These are phyloP conservation scores for Acromyrmex heyeri DNA, from an alignment of 1,140 invertebrate genomes.

Conservation along the genomic window DNA sequence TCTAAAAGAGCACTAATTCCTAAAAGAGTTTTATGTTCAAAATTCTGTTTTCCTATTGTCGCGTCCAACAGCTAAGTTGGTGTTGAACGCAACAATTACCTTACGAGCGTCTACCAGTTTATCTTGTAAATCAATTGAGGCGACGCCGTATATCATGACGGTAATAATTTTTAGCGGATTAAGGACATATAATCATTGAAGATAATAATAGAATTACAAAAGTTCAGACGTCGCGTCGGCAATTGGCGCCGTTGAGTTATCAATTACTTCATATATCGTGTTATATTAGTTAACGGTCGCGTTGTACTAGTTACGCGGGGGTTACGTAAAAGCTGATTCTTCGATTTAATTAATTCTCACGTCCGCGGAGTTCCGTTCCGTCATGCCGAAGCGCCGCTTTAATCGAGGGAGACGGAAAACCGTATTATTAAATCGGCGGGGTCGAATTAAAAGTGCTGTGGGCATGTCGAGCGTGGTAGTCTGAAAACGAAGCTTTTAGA, in stretches of 20 bases:
- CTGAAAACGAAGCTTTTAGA: constrained; percentile 72
- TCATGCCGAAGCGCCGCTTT: neutral
- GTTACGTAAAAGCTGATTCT: constrained; percentile 45
- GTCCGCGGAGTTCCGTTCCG: neutral
- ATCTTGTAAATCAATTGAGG: constrained; percentile 1
- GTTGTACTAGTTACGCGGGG: constrained; percentile 13
- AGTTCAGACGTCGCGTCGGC: neutral
- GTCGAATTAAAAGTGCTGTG: constrained; percentile 58
- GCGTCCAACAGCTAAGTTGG: neutral
- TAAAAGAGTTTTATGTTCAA: neutral
- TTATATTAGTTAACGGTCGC: neutral
- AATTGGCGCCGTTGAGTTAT: neutral
- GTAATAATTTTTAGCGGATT: neutral
- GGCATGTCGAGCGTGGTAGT: constrained; percentile 9
- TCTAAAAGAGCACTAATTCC: neutral
- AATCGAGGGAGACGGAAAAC: constrained; percentile 53
- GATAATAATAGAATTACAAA: neutral
- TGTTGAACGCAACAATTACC: neutral
- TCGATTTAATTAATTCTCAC: constrained; percentile 60
- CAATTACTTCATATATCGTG: constrained; percentile 21
- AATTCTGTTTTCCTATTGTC: neutral
- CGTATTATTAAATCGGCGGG: constrained; percentile 65
- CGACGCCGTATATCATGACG: neutral
- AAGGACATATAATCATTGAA: constrained; percentile 9
- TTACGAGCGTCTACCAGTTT: neutral